Evolutionary conservation across 2,113 vertebrate genomes (phyloP), one percentile per base, ranked within the genome.

Genomic region (Callithrix jacchus): DNA sequence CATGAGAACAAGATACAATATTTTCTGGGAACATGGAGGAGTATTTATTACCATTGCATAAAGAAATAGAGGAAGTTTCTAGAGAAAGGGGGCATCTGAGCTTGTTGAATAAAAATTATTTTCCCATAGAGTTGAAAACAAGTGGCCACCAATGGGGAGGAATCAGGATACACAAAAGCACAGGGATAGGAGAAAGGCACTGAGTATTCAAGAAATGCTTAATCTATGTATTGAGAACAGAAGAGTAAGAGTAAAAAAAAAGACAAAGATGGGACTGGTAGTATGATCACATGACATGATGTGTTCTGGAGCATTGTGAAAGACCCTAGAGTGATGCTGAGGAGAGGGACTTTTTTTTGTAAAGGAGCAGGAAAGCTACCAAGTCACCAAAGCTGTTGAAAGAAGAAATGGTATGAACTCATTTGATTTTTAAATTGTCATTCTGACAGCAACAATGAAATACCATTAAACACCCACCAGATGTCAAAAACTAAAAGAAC

Each of bases 401-500:
- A 91, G 18, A 87, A 11, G 37, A 10, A 37, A 70, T 40, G 8
- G 10, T 45, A 64, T 66, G 21, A 92, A 25, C 40, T 80, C 23
- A 54, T 86, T 71, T 92, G 71, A 92, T 84, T 92, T 95, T 89
- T 73, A 73, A 95, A n/a, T 90, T 87, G 64, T 85, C 70, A 84
- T 42, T 76, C 79, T 97, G 93, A 95, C 95, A 92, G 71, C 20
- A 61, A 56, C 23, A 79, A 23, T 40, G 35, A 93, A 70, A 87
- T 56, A 25, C 61, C 45, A 92, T 89, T 89, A 93, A 89, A 95
- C 87, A 89, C 91, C 84, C 47, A 97, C 68, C 12, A 52, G 37
- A 83, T 95, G 84, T 92, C 93, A 95, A 74, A 94, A 95, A 83
- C 23, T 91, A 25, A 76, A 89, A 95, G 61, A 45, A 79, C 74